Base-by-base conservation (phyloP, 2,797 vertebrate genomes). In the Mormyrops boulengeri region DNA sequence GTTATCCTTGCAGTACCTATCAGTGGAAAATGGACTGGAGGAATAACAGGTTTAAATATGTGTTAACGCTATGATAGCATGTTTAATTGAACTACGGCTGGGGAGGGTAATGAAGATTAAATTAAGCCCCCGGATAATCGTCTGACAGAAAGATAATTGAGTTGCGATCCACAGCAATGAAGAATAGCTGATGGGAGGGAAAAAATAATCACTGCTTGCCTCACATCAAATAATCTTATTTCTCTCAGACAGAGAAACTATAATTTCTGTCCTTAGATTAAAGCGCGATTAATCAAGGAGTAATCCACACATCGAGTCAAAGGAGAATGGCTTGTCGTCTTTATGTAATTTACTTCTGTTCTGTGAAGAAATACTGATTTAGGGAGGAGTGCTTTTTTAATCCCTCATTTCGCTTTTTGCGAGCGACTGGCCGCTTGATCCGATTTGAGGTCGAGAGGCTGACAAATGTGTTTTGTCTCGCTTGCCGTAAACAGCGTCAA, bases 1-100 rank as follows among this genome's bases (percentile, higher is more conserved):
- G 96, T 97, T 97, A 97, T 94, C 96, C 95, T 95, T 93, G 89
- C 92, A 92, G 94, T 93, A 95, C 94, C 96, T 97, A 96, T 97
- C 96, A 96, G 95, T 94, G 94, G 94, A 95, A 96, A 96, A 97
- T 97, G 96, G 97, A 96, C 95, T 94, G 91, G 95, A 95, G 95
- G 95, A 97, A 95, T 97, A 96, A 93, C 95, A 96, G 94, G 94
- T 96, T 98, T 96, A 97, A 97, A 96, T 96, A 96, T 92, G 94
- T 96, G 95, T 96, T 97, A 97, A 96, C 93, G 93, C 96, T 95
- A 95, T 94, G 94, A 96, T 96, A 96, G 95, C 95, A 94, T 95
- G 95, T 95, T 96, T 97, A 98, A 97, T 97, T 98, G 97, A 98
- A 98, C 97, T 97, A 97, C 97, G 97, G 97, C 94, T 93, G 94